Evolutionary conservation across 1,140 invertebrate species (phyloP).

Genomic region (Lysiphlebus fabarum): DNA sequence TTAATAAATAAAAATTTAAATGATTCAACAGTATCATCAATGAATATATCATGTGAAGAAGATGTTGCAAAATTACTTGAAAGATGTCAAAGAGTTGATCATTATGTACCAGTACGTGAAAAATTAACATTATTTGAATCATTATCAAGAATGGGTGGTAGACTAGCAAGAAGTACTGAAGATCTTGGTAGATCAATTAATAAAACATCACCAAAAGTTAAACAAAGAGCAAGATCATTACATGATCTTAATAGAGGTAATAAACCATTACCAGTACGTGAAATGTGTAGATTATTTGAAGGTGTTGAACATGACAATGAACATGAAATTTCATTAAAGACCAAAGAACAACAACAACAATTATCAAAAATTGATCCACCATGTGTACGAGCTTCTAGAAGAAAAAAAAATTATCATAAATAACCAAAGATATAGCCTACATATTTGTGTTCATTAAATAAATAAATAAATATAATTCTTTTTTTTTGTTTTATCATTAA

Average conservation of each 20-base stretch:
- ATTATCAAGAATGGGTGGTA: constrained; percentile 54
- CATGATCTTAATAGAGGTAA: constrained; percentile 58
- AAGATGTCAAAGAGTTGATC: constrained; percentile 60
- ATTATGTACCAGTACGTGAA: constrained; percentile 62
- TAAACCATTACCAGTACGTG: constrained; percentile 52
- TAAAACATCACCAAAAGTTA: constrained; percentile 40
- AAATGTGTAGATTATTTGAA: constrained; percentile 64
- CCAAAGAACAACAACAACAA: not conserved
- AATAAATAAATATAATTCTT: not conserved
- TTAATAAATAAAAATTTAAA: not conserved
- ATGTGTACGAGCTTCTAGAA: constrained; percentile 36
- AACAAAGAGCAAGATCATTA: constrained; percentile 59
- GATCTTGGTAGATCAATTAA: constrained; percentile 48
- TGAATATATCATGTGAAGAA: constrained; percentile 38
- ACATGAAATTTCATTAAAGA: constrained; percentile 5
- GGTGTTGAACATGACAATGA: constrained; percentile 29
- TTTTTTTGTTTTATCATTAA: not conserved
- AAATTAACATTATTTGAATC: constrained; percentile 63
- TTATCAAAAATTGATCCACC: constrained; percentile 29
- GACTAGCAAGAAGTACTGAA: constrained; percentile 54
- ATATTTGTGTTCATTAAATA: constrained; percentile 27
- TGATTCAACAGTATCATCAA: not conserved
- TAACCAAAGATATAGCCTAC: constrained; percentile 16
- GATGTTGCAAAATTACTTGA: constrained; percentile 56
- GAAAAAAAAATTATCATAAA: constrained; percentile 38